These are phyloP conservation scores for Itoplectis maculator DNA, from an alignment of 2,888 invertebrate species.

Conservation along the genomic window DNA sequence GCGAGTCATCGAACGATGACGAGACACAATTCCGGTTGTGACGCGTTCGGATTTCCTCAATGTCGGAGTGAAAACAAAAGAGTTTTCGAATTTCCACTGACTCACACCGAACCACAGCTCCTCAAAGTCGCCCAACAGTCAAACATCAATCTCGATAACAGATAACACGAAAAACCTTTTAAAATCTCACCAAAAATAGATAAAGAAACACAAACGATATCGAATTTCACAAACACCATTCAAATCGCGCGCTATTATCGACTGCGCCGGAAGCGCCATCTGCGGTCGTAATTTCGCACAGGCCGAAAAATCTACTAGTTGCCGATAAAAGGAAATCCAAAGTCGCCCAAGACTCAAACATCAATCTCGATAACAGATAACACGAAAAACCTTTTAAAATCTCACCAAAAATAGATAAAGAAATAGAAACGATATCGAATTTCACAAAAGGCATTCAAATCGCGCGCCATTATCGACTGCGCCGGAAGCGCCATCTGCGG, in stretches of 20 bases:
- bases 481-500: conserved; percentile 72
- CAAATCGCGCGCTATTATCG: conserved; percentile 42
- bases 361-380: too few relatives aligned
- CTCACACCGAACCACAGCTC: neutral
- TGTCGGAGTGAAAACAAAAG: neutral
- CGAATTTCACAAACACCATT: conserved; percentile 30
- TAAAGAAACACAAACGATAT: conserved; percentile 7
- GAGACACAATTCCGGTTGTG: conserved; percentile 56
- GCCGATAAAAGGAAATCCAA: conserved; percentile 83
- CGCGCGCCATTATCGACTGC: conserved; percentile 30
- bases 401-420: neutral
- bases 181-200: too few relatives aligned
- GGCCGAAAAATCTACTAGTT: conserved; percentile 75
- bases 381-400: too few relatives aligned
- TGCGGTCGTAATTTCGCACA: conserved; percentile 63
- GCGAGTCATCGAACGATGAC: conserved; percentile 66
- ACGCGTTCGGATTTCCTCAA: neutral
- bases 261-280: conserved; percentile 70
- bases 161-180: too few relatives aligned
- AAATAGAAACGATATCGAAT: conserved; percentile 29
- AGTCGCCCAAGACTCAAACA: too few relatives aligned
- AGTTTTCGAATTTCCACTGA: neutral
- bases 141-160: too few relatives aligned
- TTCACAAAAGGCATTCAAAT: conserved; percentile 40
- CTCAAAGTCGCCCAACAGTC: too few relatives aligned